Percentiles rank a stretch among this genome's conserved stretches.
Conservation (phyloP, 2,888 invertebrate species). For the Aproaerema taeniolella region DNA sequence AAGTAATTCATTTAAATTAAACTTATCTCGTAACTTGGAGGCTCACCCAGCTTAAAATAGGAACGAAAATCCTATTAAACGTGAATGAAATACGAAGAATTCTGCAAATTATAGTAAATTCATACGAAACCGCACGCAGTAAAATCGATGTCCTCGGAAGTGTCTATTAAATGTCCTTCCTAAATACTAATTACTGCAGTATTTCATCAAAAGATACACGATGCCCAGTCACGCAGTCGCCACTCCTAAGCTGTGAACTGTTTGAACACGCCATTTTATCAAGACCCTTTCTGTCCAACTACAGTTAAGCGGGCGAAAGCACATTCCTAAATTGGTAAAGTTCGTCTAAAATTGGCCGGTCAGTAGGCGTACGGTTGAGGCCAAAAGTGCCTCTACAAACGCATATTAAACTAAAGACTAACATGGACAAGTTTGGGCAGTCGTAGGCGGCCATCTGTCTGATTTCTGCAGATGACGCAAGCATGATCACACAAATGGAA, state of each 20-base stretch:
- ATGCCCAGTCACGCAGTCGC: conserved; percentile 44
- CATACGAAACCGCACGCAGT: no score
- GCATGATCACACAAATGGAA: conserved; percentile 31
- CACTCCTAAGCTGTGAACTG: conserved; percentile 33
- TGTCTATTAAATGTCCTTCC: conserved; percentile 31
- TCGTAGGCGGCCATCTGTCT: conserved; percentile 41
- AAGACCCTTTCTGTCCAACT: conserved; percentile 13
- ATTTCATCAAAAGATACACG: conserved; percentile 39
- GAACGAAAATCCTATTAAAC: no score
- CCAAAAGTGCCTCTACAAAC: conserved; percentile 34
- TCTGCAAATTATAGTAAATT: no score
- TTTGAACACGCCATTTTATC: conserved; percentile 16
- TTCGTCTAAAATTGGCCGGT: conserved; percentile 31
- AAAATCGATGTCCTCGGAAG: conserved; percentile 34
- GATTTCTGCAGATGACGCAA: conserved; percentile 25
- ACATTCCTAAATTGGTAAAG: conserved; percentile 22
- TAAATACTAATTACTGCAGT: conserved; percentile 35
- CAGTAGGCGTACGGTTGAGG: conserved; percentile 60
- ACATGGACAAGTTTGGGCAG: conserved; percentile 22
- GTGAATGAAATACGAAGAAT: no score
- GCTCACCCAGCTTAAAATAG: no score
- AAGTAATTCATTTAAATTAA: no score
- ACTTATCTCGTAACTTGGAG: no score
- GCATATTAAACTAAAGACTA: background rate
- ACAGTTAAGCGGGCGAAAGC: conserved; percentile 10